Percentiles rank a stretch among this genome's conserved stretches.
Evolutionary conservation across 2,888 invertebrate genomes (phyloP).

Genomic region (Dendrolimus pini): DNA sequence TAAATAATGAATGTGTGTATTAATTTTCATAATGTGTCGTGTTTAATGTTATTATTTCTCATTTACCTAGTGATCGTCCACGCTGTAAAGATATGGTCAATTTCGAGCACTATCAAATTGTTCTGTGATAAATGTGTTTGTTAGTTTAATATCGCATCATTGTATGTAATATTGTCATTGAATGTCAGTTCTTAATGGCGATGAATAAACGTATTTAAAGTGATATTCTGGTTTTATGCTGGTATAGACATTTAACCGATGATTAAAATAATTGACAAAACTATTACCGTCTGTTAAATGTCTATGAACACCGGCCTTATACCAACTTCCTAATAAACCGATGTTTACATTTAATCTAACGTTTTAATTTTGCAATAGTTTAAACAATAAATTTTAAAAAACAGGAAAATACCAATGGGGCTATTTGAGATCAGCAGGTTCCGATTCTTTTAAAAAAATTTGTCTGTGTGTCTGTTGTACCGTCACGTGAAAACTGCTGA

Average conservation of each 20-base stretch:
- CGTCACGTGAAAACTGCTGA: too few species aligned
- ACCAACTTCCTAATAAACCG: too few species aligned
- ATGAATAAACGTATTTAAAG: conserved; percentile 61
- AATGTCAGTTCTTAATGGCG: conserved; percentile 61
- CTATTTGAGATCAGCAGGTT: too few species aligned
- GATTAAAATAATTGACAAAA: neutral
- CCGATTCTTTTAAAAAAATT: too few species aligned
- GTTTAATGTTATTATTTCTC: neutral
- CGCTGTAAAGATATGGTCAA: conserved; percentile 61
- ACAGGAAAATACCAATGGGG: too few species aligned
- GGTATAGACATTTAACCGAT: neutral
- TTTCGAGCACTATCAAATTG: conserved; percentile 72
- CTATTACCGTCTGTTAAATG: too few species aligned
- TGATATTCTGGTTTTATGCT: conserved; percentile 15
- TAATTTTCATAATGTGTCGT: neutral
- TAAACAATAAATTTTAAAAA: too few species aligned
- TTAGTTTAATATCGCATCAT: conserved; percentile 49
- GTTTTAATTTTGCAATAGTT: too few species aligned
- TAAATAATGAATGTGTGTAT: conserved; percentile 8
- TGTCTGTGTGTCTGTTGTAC: too few species aligned
- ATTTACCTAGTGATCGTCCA: conserved; percentile 41
- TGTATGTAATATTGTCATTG: conserved; percentile 49
- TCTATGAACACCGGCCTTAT: neutral
- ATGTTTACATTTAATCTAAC: too few species aligned
- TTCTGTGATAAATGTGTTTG: conserved; percentile 73